Evolutionary conservation across 2,797 vertebrate genomes (phyloP), one percentile per base, ranked within the genome.

Genomic region (Sebastes baramenuke): DNA sequence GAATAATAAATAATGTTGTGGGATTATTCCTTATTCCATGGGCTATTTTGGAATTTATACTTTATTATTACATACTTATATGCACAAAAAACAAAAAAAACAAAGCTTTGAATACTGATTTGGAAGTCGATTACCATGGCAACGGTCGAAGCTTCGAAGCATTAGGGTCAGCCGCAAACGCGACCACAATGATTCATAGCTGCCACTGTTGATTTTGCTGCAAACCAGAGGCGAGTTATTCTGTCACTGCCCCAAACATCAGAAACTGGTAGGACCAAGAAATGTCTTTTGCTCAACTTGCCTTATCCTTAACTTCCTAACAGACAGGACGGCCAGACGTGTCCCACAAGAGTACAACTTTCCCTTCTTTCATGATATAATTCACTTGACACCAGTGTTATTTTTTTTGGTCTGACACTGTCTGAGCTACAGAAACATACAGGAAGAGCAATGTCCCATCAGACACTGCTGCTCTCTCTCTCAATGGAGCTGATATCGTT

Each of bases 301-400:
- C 5, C 30, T 87, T 78, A 24, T 70, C 65, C 62, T 56, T 69
- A 74, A 69, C 54, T 87, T 83, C 32, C 38, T 24, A 59, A 78
- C 80, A 74, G 66, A 81, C 67, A 90, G 34, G 59, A 72, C 2
- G 36, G 18, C 56, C 66, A 82, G 68, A 88, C 59, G 27, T 7
- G 2, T 72, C 79, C 77, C 81, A 13, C 8, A 52, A 80, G 77
- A 76, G 46, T 52, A 75, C 71, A 89, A 85, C 69, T 69, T 79
- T 81, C 59, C 62, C 38, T 76, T 69, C 80, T 86, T 89, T 79
- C 13, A 79, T 60, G 74, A 77, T 55, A 70, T 68, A 75, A 80
- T 74, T 84, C 77, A 77, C 77, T 86, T 80, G 82, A 80, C 78
- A 82, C 70, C 27, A 30, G 52, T 59, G 60, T 71, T 79, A 80